A percentile compares a stretch with the other conserved stretches of the same genome.
These are phyloP conservation scores for Agrypnus murinus DNA, from an alignment of 2,888 invertebrate species.

Conservation along the genomic window DNA sequence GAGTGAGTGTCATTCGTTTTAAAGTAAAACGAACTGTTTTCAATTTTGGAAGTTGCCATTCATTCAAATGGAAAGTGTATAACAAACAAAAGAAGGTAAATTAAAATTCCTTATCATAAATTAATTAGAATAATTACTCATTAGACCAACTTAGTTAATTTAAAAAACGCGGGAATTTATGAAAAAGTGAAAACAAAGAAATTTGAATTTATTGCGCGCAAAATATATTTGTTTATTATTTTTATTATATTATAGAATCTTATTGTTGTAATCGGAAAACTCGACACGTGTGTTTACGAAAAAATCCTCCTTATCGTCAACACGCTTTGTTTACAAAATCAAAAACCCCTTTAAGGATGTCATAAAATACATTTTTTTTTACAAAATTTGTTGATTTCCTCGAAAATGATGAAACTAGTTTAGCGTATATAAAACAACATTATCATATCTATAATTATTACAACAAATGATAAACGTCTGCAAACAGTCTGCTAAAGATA, in stretches of 20 bases:
- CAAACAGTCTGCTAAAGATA: conserved; percentile 18
- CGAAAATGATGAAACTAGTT: conserved; percentile 14
- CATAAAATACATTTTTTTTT: background rate
- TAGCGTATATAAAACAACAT: background rate
- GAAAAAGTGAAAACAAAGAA: too few species aligned
- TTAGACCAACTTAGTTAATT: too few species aligned
- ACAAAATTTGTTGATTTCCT: background rate
- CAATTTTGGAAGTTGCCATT: too few species aligned
- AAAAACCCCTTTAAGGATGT: background rate
- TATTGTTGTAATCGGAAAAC: background rate
- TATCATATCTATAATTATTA: background rate
- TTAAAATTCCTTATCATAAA: too few species aligned
- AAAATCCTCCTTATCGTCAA: background rate
- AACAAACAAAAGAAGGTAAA: too few species aligned
- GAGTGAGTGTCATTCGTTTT: too few species aligned
- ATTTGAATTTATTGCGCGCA: too few species aligned
- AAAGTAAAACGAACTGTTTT: too few species aligned
- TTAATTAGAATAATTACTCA: too few species aligned
- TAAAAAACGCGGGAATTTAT: too few species aligned
- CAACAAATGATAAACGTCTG: conserved; percentile 5
- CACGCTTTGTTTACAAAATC: conserved; percentile 3
- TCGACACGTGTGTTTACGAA: background rate
- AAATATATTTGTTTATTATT: background rate
- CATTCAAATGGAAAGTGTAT: too few species aligned
- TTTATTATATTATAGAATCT: too few species aligned